Evolutionary conservation across 2,888 invertebrate genomes (phyloP).

Genomic region (Cryptocephalus moraei): DNA sequence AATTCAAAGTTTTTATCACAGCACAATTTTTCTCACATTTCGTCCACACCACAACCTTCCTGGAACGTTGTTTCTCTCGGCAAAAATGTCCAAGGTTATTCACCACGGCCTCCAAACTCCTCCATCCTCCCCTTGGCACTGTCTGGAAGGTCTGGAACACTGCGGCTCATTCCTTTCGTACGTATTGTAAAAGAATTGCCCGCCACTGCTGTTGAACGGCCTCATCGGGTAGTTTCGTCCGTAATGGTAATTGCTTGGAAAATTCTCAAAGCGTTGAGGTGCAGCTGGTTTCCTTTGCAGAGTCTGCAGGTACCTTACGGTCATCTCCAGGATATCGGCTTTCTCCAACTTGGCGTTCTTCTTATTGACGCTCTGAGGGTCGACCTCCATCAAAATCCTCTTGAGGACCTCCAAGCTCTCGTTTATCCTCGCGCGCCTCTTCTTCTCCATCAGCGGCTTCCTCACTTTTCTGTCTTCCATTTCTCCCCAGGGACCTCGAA

Average conservation of each 20-base stretch:
- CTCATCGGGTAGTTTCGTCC: no score
- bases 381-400: conserved; percentile 15
- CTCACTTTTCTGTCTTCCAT: conserved; percentile 16
- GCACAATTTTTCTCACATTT: no score
- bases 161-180: no score
- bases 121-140: no score
- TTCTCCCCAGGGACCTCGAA: background rate
- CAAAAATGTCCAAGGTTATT: background rate
- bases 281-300: background rate
- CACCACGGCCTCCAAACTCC: background rate
- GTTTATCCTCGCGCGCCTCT: conserved; percentile 20
- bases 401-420: conserved; percentile 19
- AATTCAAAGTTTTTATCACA: no score
- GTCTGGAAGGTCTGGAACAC: no score
- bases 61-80: no score
- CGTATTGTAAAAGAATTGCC: no score
- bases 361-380: conserved; percentile 13
- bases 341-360: conserved; percentile 19
- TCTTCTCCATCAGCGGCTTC: conserved; percentile 22
- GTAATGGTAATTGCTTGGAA: no score
- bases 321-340: conserved; percentile 21
- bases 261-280: no score
- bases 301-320: conserved; percentile 38
- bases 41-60: no score
- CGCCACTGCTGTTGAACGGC: no score